Evolutionary conservation across 2,888 invertebrate species (phyloP).

Genomic region (Tetragonisca angustula): DNA sequence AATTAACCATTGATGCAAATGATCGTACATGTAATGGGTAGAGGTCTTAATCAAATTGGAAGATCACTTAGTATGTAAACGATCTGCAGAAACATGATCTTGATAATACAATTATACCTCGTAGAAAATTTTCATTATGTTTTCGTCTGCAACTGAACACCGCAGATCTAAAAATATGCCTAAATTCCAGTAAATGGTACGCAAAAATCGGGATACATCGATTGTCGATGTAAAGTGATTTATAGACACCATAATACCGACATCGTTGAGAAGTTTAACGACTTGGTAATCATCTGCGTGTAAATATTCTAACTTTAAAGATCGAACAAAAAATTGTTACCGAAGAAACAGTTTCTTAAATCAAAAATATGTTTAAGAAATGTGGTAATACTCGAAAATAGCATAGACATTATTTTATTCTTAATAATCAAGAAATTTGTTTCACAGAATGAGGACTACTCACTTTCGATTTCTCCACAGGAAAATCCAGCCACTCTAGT

Average conservation of each 20-base stretch:
- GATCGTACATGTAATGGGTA: conserved; percentile 63
- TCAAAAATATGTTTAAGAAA: background rate
- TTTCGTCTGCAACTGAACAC: conserved; percentile 50
- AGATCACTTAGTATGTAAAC: background rate
- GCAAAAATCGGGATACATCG: conserved; percentile 57
- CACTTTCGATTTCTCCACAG: conserved; percentile 63
- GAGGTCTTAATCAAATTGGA: conserved; percentile 56
- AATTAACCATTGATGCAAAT: conserved; percentile 75
- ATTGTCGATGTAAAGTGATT: conserved; percentile 45
- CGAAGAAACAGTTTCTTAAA: background rate
- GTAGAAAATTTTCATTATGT: conserved; percentile 38
- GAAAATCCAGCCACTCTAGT: conserved; percentile 69
- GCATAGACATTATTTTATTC: background rate
- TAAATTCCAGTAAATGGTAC: conserved; percentile 56
- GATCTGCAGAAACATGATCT: background rate
- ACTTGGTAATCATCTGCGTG: conserved; percentile 64
- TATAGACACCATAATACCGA: conserved; percentile 64
- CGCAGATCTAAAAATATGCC: conserved; percentile 74
- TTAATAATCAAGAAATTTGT: background rate
- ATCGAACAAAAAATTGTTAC: background rate
- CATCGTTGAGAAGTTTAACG: conserved; percentile 62
- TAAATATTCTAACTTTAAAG: background rate
- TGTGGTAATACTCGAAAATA: background rate
- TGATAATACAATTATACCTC: conserved; percentile 33
- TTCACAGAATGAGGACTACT: background rate